Base-by-base conservation (phyloP, 2,888 invertebrate genomes). In the Sisyra nigra region DNA sequence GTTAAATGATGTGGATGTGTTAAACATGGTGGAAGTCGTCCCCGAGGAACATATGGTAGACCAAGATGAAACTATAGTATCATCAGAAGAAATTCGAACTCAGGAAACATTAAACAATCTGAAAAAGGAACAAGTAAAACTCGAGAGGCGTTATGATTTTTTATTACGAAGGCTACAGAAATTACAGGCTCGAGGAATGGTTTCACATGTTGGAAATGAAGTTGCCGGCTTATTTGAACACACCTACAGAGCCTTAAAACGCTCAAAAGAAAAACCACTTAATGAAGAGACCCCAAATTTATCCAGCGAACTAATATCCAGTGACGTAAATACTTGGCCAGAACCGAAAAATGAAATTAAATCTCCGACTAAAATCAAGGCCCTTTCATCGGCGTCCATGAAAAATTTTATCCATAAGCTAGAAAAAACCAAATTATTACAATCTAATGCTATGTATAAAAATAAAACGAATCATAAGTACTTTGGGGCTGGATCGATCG, bases 171-270 rank as follows among this genome's bases (percentile, higher is more conserved):
- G 89, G 48, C 62, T 87, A 46, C 67, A 82, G 10, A 84, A 86
- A 56, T 61, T 86, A 17, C 87, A 91, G 58, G 74, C 79, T 0
- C 70, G 78, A 42, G 67, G 77, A 30, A 71, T 86, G 57, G 84
- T 86, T 4, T 76, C 76, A 47, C 85, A 88, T 58, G 69, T 79
- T 18, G 78, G 82, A 41, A 80, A 82, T 50, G 88, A 92, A 60
- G 74, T 82, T 9, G 72, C 76, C 15, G 82, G 83, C 4, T 75
- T 87, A 43, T 75, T 84, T 49, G 80, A 82, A 48, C 72, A 78
- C 54, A 80, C 81, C 18, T 79, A 82, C 47, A 68, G 80, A 44
- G 53, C 54, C n/a, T 45, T 62, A 15, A 56, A 58, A 45, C 54
- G 53, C 37, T 45, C 55, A 19, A 57, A 57, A 48, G 55, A 57